Evolutionary conservation across 2,888 invertebrate genomes (phyloP), one percentile per base, ranked within the genome.

Genomic region (Drosophila koepferae): DNA sequence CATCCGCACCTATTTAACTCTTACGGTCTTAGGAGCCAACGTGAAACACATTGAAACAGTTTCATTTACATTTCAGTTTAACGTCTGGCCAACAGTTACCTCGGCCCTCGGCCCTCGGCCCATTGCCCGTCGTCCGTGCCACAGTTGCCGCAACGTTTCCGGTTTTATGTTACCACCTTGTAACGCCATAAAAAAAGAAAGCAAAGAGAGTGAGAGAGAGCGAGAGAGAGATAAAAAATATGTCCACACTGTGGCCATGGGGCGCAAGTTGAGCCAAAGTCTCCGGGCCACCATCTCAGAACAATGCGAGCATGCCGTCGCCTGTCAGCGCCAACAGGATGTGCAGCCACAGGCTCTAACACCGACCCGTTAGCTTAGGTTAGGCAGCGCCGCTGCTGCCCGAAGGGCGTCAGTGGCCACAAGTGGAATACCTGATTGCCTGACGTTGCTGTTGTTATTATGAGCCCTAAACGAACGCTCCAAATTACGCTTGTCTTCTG

Each of bases 31-130:
- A 67, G 36, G 56, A 44, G 48, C 61, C 60, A 71, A 65, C 49
- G 49, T 58, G 71, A 68, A 64, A 54, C 72, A 70, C 71, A 75
- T 83, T 85, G 80, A 71, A 75, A 83, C 80, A 76, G 78, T 84
- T 86, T 84, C 74, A 84, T 86, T 84, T 86, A 80, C 86, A 84
- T 84, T 86, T 83, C 64, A 76, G 84, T 80, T 80, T 61, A 34
- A 74, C 70, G 82, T 85, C 80, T 74, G 67, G 74, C 20, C 62
- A 66, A 36, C 53, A 66, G 66, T 53, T 51, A 38, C 53, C 38
- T n/a, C 28, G 49, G 5, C 28, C 46, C 44, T 7, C 2, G 34
- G 49, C 31, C 49, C 49, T 5, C 1, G 7, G 36, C 20, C 38
- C 49, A n/a, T 12, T n/a, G 31, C 4, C 2, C 49, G 9, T 2